Percentiles rank a stretch among this genome's conserved stretches.
These are phyloP conservation scores for Dryoscopus gambensis DNA, from an alignment of 2,113 vertebrate species.

Conservation along the genomic window DNA sequence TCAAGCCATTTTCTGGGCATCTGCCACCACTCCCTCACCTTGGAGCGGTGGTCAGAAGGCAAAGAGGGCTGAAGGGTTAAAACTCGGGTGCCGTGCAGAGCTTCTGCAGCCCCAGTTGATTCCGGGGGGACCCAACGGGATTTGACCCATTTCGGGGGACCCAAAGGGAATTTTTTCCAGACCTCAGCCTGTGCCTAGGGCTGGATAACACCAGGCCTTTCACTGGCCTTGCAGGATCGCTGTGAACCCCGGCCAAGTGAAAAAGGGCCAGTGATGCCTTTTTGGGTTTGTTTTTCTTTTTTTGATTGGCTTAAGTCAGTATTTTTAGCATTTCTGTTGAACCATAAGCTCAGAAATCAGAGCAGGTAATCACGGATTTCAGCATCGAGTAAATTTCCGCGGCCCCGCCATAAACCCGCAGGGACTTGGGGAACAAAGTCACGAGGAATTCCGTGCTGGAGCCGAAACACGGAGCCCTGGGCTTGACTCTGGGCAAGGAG, in stretches of 20 bases:
- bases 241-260: not conserved
- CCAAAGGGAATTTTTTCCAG: not conserved
- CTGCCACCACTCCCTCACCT: not conserved
- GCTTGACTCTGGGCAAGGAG: not conserved
- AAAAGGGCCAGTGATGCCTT: not conserved
- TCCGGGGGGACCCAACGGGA: fast-evolving
- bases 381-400: not conserved
- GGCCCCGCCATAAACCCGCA: not conserved
- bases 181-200: not conserved
- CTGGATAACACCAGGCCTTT: not conserved
- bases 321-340: slow-evolving; percentile 8
- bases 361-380: not conserved
- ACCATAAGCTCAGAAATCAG: not conserved
- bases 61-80: not conserved
- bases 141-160: not conserved
- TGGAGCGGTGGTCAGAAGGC: fast-evolving
- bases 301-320: not conserved
- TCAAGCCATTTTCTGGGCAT: not conserved
- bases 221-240: not conserved
- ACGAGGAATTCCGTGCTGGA: not conserved
- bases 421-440: not conserved
- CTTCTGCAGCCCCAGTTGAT: not conserved
- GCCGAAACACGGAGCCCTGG: not conserved
- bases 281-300: not conserved
- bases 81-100: not conserved